Conservation (phyloP, 1,140 invertebrate species). For the Formica exsecta region DNA sequence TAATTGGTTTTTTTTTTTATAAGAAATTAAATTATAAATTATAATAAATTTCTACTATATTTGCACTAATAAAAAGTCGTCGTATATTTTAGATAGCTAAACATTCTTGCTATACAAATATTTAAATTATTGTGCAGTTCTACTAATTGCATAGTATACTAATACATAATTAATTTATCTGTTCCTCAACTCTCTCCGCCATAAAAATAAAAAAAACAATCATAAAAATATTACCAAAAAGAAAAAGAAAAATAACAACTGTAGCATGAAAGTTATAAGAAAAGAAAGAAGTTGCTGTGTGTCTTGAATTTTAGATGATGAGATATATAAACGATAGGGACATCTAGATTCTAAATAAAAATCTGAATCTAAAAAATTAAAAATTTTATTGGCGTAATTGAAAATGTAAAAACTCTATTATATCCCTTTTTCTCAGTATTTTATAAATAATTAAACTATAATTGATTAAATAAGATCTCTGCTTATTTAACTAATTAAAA, state of each 20-base stretch:
- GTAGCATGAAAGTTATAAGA: background rate
- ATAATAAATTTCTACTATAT: background rate
- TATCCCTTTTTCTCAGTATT: background rate
- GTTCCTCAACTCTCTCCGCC: background rate
- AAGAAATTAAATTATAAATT: conserved; percentile 24
- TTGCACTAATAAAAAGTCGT: background rate
- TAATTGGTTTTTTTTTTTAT: conserved; percentile 27
- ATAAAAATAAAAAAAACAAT: conserved; percentile 6
- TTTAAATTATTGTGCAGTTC: background rate
- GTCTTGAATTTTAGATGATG: too few species aligned
- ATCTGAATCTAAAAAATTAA: background rate
- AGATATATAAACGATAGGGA: background rate
- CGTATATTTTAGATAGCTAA: too few species aligned
- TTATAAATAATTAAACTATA: conserved; percentile 6
- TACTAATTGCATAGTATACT: background rate
- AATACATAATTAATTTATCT: background rate
- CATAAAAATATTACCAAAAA: background rate
- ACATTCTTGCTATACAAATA: background rate
- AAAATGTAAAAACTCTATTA: background rate
- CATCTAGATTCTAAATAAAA: background rate
- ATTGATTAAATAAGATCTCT: background rate
- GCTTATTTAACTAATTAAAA: background rate
- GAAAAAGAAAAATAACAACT: background rate
- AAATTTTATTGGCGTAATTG: background rate
- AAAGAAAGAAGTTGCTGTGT: background rate